Percentiles rank a stretch among this genome's conserved stretches.
Conservation (phyloP, 2,113 vertebrate species). For the Microtus montanus region DNA sequence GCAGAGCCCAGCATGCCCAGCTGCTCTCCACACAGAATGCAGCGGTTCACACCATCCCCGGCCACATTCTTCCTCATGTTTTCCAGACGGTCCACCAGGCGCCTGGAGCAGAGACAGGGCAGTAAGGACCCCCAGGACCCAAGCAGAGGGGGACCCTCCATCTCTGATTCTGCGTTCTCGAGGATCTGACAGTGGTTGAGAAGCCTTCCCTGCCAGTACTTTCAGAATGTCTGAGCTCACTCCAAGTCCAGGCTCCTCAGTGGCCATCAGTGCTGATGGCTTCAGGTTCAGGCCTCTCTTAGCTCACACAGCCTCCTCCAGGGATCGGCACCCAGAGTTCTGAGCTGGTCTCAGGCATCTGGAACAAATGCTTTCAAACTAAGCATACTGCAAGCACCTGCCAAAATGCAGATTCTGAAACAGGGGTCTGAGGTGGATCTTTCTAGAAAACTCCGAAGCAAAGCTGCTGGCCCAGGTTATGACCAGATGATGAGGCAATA, state of each 20-base stretch:
- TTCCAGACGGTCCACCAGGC: slow-evolving; percentile 92
- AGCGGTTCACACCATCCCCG: slow-evolving; percentile 92
- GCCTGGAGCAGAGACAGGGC: slow-evolving; percentile 82
- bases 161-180: not conserved
- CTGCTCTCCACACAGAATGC: slow-evolving; percentile 93
- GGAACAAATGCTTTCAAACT: not conserved
- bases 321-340: not conserved
- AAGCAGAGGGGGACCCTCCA: not conserved
- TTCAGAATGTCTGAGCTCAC: not conserved
- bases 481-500: not conserved
- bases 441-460: not conserved
- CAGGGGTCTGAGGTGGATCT: too few species aligned
- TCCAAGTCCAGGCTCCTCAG: not conserved
- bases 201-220: not conserved
- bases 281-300: not conserved
- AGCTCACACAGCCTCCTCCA: not conserved
- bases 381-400: not conserved
- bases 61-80: slow-evolving; percentile 91
- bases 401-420: not conserved
- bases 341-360: not conserved
- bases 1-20: slow-evolving; percentile 88
- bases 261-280: not conserved
- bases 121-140: not conserved
- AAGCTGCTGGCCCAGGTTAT: not conserved
- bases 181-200: not conserved